Percentiles rank a stretch among this genome's conserved stretches.
Evolutionary conservation across 92 coral and sea anemone genomes (phyloP).

Genomic region (Palythoa grandiflora): DNA sequence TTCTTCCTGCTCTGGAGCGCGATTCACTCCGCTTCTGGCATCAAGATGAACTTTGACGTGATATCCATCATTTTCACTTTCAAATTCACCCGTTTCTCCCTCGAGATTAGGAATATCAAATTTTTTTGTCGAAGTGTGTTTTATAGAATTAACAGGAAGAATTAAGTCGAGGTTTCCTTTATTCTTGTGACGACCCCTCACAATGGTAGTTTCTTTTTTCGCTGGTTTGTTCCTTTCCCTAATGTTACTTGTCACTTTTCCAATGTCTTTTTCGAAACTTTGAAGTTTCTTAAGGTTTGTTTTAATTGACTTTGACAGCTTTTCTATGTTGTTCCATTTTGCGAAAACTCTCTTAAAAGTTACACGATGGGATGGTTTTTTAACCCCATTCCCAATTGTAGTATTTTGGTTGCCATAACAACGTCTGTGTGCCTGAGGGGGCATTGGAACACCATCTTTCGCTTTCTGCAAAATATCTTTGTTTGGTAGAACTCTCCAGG

Average conservation of each 20-base stretch:
- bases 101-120: slow-evolving; percentile 34
- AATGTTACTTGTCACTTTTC: not conserved
- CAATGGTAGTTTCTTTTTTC: not conserved
- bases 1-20: not conserved
- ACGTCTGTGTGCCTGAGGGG: not conserved
- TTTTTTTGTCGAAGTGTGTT: slow-evolving; percentile 2
- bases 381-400: not conserved
- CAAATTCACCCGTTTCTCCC: slow-evolving; percentile 26
- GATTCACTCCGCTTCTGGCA: slow-evolving; percentile 30
- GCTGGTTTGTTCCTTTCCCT: not conserved
- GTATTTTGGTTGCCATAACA: slow-evolving; percentile 39
- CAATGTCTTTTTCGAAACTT: not conserved
- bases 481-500: slow-evolving; percentile 69
- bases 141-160: not conserved
- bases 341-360: slow-evolving; percentile 8
- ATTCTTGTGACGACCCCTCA: not conserved
- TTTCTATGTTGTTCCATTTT: slow-evolving; percentile 41
- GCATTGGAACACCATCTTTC: slow-evolving; percentile 49
- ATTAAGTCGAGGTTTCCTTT: not conserved
- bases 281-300: slow-evolving; percentile 30
- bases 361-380: not conserved
- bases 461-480: slow-evolving; percentile 41
- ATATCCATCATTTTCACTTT: slow-evolving; percentile 5
- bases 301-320: slow-evolving; percentile 19
- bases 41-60: slow-evolving; percentile 39